Percentiles rank a stretch among this genome's conserved stretches.
Evolutionary conservation across 2,797 vertebrate species (phyloP).

Genomic region (Cyprinodon diabolis): DNA sequence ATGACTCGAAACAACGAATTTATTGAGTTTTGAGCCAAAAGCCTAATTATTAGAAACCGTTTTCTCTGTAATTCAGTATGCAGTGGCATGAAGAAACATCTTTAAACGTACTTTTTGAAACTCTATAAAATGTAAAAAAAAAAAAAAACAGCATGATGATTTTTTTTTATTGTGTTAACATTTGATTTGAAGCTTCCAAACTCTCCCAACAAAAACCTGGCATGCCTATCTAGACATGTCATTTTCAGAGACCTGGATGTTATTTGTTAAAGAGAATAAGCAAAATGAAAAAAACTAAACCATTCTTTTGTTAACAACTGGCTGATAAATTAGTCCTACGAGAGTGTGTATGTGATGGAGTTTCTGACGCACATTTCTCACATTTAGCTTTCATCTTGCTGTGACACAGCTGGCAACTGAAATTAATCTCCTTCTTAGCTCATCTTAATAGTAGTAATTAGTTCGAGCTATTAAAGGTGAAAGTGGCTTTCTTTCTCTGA

Average conservation of each 20-base stretch:
- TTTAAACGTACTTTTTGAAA: neutral
- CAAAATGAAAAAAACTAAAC: neutral
- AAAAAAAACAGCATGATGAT: neutral
- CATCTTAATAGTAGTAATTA: conserved; percentile 1
- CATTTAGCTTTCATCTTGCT: neutral
- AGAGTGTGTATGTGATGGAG: neutral
- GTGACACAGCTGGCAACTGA: neutral
- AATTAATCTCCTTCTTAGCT: neutral
- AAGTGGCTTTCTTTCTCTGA: neutral
- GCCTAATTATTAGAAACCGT: neutral
- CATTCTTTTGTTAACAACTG: neutral
- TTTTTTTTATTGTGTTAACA: neutral
- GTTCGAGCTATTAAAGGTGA: neutral
- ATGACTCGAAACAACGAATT: neutral
- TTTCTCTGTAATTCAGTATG: neutral
- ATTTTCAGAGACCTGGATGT: neutral
- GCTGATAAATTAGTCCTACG: neutral
- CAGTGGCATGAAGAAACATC: neutral
- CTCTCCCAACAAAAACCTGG: neutral
- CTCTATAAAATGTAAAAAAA: neutral
- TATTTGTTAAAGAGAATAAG: neutral
- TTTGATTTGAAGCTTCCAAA: neutral
- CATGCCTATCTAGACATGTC: neutral
- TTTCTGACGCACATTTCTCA: neutral
- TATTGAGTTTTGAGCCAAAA: neutral